These are phyloP conservation scores for Meloidogyne floridensis DNA, from an alignment of 1,140 invertebrate species.

Conservation along the genomic window DNA sequence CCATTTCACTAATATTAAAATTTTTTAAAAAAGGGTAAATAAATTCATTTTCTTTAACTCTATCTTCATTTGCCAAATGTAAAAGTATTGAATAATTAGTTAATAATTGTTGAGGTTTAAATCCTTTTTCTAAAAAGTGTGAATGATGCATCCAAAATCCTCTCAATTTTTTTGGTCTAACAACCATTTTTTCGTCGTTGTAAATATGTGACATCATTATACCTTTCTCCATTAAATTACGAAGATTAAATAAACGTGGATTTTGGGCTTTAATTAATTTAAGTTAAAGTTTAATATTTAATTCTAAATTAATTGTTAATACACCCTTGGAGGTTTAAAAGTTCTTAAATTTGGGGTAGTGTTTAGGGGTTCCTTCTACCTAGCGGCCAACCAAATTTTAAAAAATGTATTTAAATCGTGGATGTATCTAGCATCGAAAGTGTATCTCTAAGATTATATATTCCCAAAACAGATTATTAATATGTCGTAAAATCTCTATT, in stretches of 20 bases:
- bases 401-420: no score
- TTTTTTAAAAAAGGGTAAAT: constrained; percentile 6
- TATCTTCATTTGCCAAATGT: constrained; percentile 38
- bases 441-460: no score
- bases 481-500: no score
- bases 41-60: constrained; percentile 30
- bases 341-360: no score
- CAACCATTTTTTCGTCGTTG: constrained; percentile 44
- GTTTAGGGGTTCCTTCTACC: no score
- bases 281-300: no score
- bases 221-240: constrained; percentile 6
- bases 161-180: constrained; percentile 30
- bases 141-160: constrained; percentile 46
- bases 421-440: no score
- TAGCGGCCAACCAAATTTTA: no score
- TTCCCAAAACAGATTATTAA: no score
- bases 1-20: constrained; percentile 18
- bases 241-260: constrained; percentile 28
- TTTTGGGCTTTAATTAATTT: constrained; percentile 13
- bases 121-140: constrained; percentile 18
- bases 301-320: no score
- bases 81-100: constrained; percentile 36
- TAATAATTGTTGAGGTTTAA: constrained; percentile 15
- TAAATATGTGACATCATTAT: constrained; percentile 32
- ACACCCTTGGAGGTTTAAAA: no score